These are phyloP conservation scores for Chiloscyllium plagiosum DNA, from an alignment of 2,113 vertebrate species.

Conservation along the genomic window DNA sequence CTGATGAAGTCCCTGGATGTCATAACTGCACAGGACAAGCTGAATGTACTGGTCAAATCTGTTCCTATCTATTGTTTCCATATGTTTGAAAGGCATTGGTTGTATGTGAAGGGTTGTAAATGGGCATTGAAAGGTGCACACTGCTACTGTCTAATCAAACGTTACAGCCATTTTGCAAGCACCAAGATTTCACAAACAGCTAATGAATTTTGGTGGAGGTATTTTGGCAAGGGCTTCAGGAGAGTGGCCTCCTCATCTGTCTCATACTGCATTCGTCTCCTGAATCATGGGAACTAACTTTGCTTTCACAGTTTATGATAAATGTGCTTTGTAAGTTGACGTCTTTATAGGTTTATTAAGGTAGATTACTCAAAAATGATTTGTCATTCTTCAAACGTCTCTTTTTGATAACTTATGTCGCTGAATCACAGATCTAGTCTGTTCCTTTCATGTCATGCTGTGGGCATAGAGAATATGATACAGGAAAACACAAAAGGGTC, in stretches of 20 bases:
- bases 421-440: not conserved
- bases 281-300: not conserved
- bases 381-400: not conserved
- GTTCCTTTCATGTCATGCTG: not conserved
- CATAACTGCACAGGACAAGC: not conserved
- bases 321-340: not conserved
- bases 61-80: not conserved
- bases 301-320: not conserved
- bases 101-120: too few relatives aligned
- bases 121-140: not conserved
- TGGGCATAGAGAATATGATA: not conserved
- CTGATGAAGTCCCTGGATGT: not conserved
- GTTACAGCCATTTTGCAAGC: not conserved
- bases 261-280: not conserved
- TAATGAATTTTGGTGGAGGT: not conserved
- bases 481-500: not conserved
- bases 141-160: not conserved
- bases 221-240: not conserved
- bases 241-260: not conserved
- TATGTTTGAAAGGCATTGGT: not conserved
- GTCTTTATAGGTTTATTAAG: not conserved
- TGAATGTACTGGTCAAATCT: too few relatives aligned
- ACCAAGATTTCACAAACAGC: not conserved
- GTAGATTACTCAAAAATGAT: not conserved
- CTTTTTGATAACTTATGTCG: not conserved